These are phyloP conservation scores for Rutilus rutilus DNA, from an alignment of 2,113 vertebrate genomes.

Conservation along the genomic window DNA sequence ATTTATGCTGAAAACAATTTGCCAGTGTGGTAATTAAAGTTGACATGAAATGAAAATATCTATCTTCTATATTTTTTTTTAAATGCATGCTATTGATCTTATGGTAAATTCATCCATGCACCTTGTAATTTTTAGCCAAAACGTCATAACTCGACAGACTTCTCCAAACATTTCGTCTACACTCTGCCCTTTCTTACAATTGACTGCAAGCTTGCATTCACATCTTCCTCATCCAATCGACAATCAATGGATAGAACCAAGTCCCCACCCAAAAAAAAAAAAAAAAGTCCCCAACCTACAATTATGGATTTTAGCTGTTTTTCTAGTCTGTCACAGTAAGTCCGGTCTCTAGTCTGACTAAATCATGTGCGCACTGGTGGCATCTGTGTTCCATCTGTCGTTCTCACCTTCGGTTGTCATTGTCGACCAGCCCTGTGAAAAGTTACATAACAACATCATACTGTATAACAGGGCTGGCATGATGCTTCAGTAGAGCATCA, in stretches of 20 bases:
- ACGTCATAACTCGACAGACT: not conserved
- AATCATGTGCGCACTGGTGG: constrained; percentile 35
- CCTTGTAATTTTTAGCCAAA: not conserved
- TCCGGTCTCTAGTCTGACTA: constrained; percentile 32
- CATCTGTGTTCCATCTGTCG: constrained; percentile 9
- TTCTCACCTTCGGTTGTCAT: constrained; percentile 37
- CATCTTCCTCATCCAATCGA: not conserved
- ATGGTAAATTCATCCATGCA: not conserved
- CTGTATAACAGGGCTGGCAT: constrained; percentile 13
- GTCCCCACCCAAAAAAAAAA: not conserved
- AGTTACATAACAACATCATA: constrained; percentile 47
- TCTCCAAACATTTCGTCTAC: not conserved
- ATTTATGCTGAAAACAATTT: not conserved
- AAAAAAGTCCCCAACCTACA: no score
- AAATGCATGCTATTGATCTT: not conserved
- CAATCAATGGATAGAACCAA: not conserved
- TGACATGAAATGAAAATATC: not conserved
- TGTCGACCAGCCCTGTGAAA: constrained; percentile 39
- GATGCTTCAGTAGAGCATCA: constrained; percentile 30
- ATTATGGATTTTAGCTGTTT: not conserved
- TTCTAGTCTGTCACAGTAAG: constrained; percentile 8
- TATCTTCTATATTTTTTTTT: not conserved
- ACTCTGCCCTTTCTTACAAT: not conserved
- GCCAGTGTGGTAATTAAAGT: not conserved
- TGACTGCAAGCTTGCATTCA: not conserved